A percentile compares a stretch with the other conserved stretches of the same genome.
These are phyloP conservation scores for Melanaphis sacchari DNA, from an alignment of 1,140 invertebrate genomes.

Conservation along the genomic window DNA sequence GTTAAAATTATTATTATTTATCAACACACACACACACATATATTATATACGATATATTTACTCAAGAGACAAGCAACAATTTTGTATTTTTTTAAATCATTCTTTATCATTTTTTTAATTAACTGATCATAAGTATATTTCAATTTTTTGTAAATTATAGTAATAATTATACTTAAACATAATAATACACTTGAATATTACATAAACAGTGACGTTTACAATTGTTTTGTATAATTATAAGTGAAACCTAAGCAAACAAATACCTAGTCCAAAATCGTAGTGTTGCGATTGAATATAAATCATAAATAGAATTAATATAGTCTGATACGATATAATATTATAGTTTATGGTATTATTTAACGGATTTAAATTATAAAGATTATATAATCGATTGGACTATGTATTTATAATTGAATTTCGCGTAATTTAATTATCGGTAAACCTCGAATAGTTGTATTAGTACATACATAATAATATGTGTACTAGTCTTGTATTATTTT, in stretches of 20 bases:
- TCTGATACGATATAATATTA: not conserved
- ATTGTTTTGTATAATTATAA: not conserved
- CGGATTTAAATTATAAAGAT: not conserved
- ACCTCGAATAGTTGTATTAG: not conserved
- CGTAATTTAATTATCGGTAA: not conserved
- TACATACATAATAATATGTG: not conserved
- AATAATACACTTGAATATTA: not conserved
- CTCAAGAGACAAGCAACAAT: too few relatives aligned
- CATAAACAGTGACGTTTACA: not conserved
- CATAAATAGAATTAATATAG: not conserved
- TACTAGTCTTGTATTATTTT: not conserved
- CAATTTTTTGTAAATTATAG: not conserved
- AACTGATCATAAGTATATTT: not conserved
- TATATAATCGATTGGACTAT: not conserved
- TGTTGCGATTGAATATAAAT: not conserved
- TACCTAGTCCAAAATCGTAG: not conserved
- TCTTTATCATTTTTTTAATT: not conserved
- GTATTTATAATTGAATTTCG: conserved; percentile 16
- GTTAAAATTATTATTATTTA: not conserved
- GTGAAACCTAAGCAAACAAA: not conserved
- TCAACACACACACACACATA: not conserved
- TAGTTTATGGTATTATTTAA: not conserved
- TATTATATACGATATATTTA: too few relatives aligned
- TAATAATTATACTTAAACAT: not conserved
- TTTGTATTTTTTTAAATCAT: not conserved